Evolutionary conservation across 2,888 invertebrate species (phyloP), one percentile per base, ranked within the genome.

Genomic region (Acleris holmiana): DNA sequence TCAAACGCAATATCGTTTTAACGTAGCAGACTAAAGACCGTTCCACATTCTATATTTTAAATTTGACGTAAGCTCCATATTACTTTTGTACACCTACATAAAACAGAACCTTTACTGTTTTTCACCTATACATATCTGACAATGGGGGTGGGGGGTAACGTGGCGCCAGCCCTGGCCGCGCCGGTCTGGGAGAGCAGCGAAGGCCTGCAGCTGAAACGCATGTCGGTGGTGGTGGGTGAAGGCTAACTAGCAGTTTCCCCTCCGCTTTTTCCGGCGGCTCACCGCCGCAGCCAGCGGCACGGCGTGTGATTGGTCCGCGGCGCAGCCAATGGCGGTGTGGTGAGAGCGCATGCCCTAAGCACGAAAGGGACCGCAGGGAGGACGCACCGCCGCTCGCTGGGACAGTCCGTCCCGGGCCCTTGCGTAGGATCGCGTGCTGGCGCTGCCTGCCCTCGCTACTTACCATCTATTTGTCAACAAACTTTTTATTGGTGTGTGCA

Each of bases 341-440:
- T 68, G 69, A 69, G 71, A 71, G 61, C 73, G 73, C 73, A 79
- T 78, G 86, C 88, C 89, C 89, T 88, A 83, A 74, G 78, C 78
- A 80, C 81, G 85, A 85, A 89, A 88, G 89, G 89, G 88, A 89
- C 78, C 79, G 82, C 71, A 63, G 75, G 74, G 53, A 41, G 58
- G 66, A 48, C 63, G 41, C 50, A 54, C 40, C 59, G 55, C 70
- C 65, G 61, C 40, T 21, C 69, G 68, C 66, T 74, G 75, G 78
- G 76, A 76, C 88, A 90, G 89, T 91, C 84, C 84, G 84, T 79
- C 77, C 80, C 80, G 82, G 84, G 88, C 88, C 89, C 89, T 90
- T 88, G 89, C 69, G 76, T 83, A 78, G 80, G 78, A 84, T 77
- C 75, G 88, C 82, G 80, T 82, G 73, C 73, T 69, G 75, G 75